Evolutionary conservation across 1,140 invertebrate species (phyloP).

Genomic region (Cotesia glomerata): DNA sequence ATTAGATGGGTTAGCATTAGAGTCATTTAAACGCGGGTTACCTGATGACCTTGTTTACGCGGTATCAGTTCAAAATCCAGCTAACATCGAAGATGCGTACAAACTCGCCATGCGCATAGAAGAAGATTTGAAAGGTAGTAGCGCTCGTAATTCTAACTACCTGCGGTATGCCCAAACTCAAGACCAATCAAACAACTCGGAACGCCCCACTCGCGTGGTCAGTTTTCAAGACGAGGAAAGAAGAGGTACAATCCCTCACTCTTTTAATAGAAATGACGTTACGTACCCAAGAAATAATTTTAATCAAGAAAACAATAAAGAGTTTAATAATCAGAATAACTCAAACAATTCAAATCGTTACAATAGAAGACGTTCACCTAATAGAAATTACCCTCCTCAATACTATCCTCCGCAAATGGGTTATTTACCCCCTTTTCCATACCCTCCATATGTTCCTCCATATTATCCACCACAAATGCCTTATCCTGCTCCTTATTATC

Average conservation of each 20-base stretch:
- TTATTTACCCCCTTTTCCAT: too few relatives aligned
- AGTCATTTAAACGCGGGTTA: conserved; percentile 5
- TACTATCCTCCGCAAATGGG: too few relatives aligned
- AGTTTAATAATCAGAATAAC: neutral
- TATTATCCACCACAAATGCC: too few relatives aligned
- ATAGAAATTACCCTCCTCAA: too few relatives aligned
- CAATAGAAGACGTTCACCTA: too few relatives aligned
- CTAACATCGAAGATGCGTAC: conserved; percentile 4
- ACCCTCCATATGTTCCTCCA: too few relatives aligned
- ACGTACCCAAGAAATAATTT: too few relatives aligned
- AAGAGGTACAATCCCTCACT: too few relatives aligned
- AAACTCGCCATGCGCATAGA: conserved; percentile 6
- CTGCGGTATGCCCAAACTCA: neutral
- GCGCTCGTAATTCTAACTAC: neutral
- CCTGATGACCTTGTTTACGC: conserved; percentile 13
- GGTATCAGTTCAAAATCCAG: conserved; percentile 17
- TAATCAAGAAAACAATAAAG: neutral
- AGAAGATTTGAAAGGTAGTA: neutral
- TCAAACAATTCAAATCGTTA: neutral
- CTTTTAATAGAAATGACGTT: neutral
- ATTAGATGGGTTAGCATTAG: neutral
- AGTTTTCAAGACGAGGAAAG: too few relatives aligned
- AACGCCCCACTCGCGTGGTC: too few relatives aligned
- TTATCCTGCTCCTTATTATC: too few relatives aligned
- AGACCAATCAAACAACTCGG: too few relatives aligned